Percentiles rank a stretch among this genome's conserved stretches.
Evolutionary conservation across 1,140 invertebrate genomes (phyloP).

Genomic region (Anagrus nilaparvatae): DNA sequence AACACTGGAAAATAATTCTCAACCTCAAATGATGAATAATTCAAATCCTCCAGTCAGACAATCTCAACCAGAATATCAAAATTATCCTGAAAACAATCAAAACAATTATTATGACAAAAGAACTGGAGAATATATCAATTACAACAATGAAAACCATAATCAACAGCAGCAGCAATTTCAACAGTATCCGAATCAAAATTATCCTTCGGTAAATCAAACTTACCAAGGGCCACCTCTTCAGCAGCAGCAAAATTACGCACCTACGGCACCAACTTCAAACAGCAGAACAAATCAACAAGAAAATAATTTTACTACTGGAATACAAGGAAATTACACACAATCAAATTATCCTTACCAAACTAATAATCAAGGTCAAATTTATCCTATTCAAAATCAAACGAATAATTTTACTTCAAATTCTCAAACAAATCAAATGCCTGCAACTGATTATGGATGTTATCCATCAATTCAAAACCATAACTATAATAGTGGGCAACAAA

Average conservation of each 20-base stretch:
- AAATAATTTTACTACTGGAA: constrained; percentile 12
- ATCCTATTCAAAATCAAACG: constrained; percentile 17
- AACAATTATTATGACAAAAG: constrained; percentile 32
- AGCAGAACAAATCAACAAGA: constrained; percentile 29
- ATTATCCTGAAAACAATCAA: constrained; percentile 30
- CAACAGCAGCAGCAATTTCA: constrained; percentile 29
- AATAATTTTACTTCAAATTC: constrained; percentile 26
- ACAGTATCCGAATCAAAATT: constrained; percentile 1
- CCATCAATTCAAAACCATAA: constrained; percentile 28
- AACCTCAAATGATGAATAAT: constrained; percentile 11
- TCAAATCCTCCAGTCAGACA: constrained; percentile 14
- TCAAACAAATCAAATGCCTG: constrained; percentile 25
- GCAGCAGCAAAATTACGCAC: background rate
- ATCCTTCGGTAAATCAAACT: constrained; percentile 1
- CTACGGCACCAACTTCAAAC: constrained; percentile 18
- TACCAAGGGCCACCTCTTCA: background rate
- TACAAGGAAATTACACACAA: constrained; percentile 26
- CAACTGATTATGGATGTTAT: constrained; percentile 31
- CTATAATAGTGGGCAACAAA: constrained; percentile 21
- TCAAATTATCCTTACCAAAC: constrained; percentile 30
- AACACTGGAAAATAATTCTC: constrained; percentile 17
- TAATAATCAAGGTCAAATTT: constrained; percentile 32
- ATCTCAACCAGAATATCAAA: constrained; percentile 25
- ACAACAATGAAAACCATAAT: constrained; percentile 30
- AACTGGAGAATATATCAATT: constrained; percentile 31